Conservation (phyloP, 2,888 invertebrate genomes). For the Eupeodes latifasciatus region DNA sequence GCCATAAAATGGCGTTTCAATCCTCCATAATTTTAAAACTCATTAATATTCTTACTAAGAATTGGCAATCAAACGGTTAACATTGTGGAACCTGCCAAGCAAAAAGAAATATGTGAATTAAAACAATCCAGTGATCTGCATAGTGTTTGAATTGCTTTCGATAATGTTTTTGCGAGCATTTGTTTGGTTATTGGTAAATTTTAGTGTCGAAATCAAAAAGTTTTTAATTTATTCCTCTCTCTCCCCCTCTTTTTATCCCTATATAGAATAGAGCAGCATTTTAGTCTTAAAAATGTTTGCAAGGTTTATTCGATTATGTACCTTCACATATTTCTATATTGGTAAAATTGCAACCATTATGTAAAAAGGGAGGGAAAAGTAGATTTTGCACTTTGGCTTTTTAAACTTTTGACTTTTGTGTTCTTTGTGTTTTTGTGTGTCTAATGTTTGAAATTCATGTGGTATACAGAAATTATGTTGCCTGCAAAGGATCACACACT, state of each 20-base stretch:
- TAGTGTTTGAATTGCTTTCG: neutral
- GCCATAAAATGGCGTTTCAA: too few relatives aligned
- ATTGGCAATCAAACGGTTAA: neutral
- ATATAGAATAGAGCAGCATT: neutral
- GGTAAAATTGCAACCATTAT: neutral
- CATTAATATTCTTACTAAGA: too few relatives aligned
- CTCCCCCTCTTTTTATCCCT: too few relatives aligned
- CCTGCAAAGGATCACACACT: neutral
- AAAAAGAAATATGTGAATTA: neutral
- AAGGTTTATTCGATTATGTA: too few relatives aligned
- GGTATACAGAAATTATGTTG: neutral
- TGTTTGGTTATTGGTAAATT: slow-evolving; percentile 18
- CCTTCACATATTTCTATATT: neutral
- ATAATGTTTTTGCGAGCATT: neutral
- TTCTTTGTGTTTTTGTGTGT: neutral
- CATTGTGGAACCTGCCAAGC: too few relatives aligned
- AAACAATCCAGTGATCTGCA: neutral
- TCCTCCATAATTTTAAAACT: too few relatives aligned
- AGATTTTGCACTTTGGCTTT: slow-evolving; percentile 3
- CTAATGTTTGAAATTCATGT: neutral
- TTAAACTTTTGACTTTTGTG: slow-evolving; percentile 8
- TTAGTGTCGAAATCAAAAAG: slow-evolving; percentile 2
- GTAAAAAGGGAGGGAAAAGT: neutral
- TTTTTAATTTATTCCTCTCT: slow-evolving; percentile 24
- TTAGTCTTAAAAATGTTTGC: neutral